These are phyloP conservation scores for Colius striatus DNA, from an alignment of 2,113 vertebrate species.

Conservation along the genomic window DNA sequence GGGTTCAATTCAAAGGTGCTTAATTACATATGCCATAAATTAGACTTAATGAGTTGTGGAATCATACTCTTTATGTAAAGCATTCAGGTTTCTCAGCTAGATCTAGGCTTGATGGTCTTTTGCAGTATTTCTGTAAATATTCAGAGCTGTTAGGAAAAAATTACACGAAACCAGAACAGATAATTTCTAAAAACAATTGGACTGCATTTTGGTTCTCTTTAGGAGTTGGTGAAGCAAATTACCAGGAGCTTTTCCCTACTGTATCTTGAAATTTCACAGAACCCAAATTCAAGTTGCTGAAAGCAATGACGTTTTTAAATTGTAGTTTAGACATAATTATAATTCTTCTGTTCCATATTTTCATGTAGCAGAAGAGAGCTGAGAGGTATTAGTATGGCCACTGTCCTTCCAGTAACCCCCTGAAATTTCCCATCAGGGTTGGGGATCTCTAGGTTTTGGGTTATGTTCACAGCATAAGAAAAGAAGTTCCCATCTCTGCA, in stretches of 20 bases:
- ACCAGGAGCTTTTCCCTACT: background rate
- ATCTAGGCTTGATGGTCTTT: background rate
- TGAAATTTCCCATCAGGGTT: background rate
- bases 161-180: background rate
- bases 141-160: background rate
- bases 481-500: slow-evolving; percentile 13
- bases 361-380: background rate
- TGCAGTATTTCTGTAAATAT: background rate
- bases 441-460: background rate
- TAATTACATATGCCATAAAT: slow-evolving; percentile 77
- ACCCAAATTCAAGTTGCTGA: background rate
- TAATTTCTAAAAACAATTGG: background rate
- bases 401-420: background rate
- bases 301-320: background rate
- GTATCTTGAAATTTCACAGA: background rate
- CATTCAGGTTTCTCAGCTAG: slow-evolving; percentile 10
- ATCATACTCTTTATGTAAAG: slow-evolving; percentile 23
- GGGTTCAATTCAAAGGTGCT: slow-evolving; percentile 70
- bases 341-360: background rate
- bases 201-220: background rate
- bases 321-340: background rate
- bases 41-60: slow-evolving; percentile 71
- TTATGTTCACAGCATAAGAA: background rate
- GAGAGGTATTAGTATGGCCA: background rate
- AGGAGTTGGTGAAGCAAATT: background rate